Evolutionary conservation across 2,113 vertebrate genomes (phyloP), one percentile per base, ranked within the genome.

Genomic region (Microcebus lehilahytsara): DNA sequence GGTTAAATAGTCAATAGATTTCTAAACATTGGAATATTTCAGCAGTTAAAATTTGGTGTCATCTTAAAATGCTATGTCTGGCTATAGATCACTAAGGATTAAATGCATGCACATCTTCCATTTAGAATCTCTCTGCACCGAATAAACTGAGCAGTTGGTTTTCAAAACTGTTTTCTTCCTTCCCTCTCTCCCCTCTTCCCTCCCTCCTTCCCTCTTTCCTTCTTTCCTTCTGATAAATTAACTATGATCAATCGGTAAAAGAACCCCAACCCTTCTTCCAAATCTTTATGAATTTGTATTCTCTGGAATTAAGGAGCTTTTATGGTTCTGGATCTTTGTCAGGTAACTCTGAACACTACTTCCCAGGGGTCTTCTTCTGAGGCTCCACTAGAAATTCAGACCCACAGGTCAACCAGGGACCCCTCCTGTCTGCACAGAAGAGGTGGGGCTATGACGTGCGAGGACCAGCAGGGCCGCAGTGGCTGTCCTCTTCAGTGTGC

Each of bases 61-160:
- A 51, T 88, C 75, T 77, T 91, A n/a, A 92, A 98, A 93, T 77
- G 77, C 64, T 96, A 3, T 49, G 53, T 85, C 6, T 34, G 75
- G 58, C 60, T 71, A 2, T 81, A 93, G 37, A 25, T 42, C 12
- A 42, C 49, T 14, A 42, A 1, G 34, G 13, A 37, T 75, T n/a
- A 46, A 64, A 80, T 96, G 81, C 67, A 37, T 85, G 97, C 8
- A 6, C 64, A 74, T 19, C 84, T 69, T 40, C 40, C 64, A 14
- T 32, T 75, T 84, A 32, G 49, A 58, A 83, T 34, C 46, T 75
- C 27, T 69, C 27, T 51, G 5, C 30, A 46, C 56, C 40, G 66
- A 32, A 40, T 85, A 62, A 56, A 53, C 25, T 9, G 81, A 77
- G 30, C 17, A 69, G 9, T 34, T 16, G 20, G n/a, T 46, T 77